Percentiles rank a stretch among this genome's conserved stretches.
These are phyloP conservation scores for Sus scrofa DNA, from an alignment of 2,113 vertebrate genomes.

Conservation along the genomic window T2T-Sscrofa CM000818.6:25297501-25298000, in stretches of 20 bases:
- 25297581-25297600: not conserved
- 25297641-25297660: not conserved
- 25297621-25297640: not conserved
- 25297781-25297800: not conserved
- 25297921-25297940: not conserved
- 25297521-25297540: not conserved
- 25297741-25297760: not conserved
- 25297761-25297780: not conserved
- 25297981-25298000: not conserved
- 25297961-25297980: not conserved
- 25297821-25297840: no score
- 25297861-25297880: not conserved
- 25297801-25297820: not conserved
- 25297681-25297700: conserved; percentile 20
- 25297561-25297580: not conserved
- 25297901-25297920: not conserved
- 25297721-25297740: conserved; percentile 81
- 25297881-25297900: not conserved
- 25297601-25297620: not conserved
- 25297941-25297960: not conserved
- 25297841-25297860: not conserved
- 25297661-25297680: not conserved
- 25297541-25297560: not conserved
- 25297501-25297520: not conserved
- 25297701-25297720: conserved; percentile 82